These are phyloP conservation scores for Eremophila alpestris DNA, from an alignment of 2,797 vertebrate genomes.

Conservation along the genomic window DNA sequence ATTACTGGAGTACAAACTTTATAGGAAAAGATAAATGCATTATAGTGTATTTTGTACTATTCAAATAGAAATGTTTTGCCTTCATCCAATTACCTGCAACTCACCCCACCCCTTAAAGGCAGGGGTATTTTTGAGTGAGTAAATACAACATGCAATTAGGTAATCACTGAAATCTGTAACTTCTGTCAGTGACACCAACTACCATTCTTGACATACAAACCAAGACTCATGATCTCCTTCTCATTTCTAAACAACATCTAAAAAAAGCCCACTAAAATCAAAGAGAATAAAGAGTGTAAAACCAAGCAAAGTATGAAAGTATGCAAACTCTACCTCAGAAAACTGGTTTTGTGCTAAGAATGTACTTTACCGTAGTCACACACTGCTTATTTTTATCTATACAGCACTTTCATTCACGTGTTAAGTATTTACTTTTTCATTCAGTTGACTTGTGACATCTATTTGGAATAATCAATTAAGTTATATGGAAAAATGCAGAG, in stretches of 20 bases:
- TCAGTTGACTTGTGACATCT: neutral
- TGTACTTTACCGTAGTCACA: neutral
- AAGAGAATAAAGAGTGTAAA: neutral
- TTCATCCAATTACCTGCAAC: neutral
- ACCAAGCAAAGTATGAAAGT: neutral
- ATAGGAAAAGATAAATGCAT: neutral
- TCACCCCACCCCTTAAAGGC: neutral
- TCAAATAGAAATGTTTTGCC: neutral
- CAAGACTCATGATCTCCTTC: neutral
- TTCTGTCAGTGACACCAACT: neutral
- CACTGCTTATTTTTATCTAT: neutral
- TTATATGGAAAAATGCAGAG: neutral
- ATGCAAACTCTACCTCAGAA: neutral
- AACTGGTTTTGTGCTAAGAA: neutral
- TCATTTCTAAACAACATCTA: neutral
- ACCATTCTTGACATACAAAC: neutral
- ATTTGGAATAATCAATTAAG: neutral
- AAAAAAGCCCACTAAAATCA: neutral
- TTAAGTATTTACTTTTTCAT: constrained; percentile 9
- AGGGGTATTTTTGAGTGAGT: neutral
- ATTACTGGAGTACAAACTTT: neutral
- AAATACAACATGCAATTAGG: neutral
- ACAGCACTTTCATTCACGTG: neutral
- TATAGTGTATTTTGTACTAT: neutral
- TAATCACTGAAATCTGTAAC: neutral